Evolutionary conservation across 2,888 invertebrate genomes (phyloP).

Genomic region (Conops quadrifasciatus): DNA sequence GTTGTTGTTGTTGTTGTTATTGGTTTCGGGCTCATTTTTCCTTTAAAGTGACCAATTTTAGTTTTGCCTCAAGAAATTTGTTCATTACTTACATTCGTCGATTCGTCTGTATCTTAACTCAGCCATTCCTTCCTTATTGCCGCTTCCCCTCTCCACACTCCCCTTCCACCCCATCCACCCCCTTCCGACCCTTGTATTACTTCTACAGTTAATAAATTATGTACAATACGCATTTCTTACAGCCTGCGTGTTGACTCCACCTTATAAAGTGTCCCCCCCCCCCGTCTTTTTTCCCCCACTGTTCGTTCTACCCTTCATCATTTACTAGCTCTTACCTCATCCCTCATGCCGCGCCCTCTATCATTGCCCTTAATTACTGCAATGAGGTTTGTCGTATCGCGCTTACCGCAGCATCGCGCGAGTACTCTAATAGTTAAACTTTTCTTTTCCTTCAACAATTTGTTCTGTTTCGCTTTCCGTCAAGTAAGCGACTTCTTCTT

Average conservation of each 20-base stretch:
- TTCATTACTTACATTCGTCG: too few species aligned
- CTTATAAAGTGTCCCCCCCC: conserved; percentile 42
- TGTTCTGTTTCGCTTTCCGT: conserved; percentile 41
- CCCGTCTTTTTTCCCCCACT: not conserved
- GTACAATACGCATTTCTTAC: conserved; percentile 37
- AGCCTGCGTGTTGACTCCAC: conserved; percentile 44
- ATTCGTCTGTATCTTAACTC: not conserved
- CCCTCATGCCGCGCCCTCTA: not conserved
- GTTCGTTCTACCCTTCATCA: not conserved
- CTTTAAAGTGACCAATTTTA: conserved; percentile 25
- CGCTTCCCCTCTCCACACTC: not conserved
- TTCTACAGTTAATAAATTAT: conserved; percentile 45
- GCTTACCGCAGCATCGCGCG: too few species aligned
- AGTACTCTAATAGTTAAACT: conserved; percentile 3
- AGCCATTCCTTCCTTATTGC: not conserved
- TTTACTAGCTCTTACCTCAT: not conserved
- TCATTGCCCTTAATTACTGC: not conserved
- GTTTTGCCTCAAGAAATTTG: too few species aligned
- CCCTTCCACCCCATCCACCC: conserved; percentile 12
- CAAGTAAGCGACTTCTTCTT: conserved; percentile 38
- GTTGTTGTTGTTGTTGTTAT: not conserved
- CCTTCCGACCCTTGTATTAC: conserved; percentile 3
- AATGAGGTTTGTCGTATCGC: not conserved
- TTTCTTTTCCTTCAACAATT: conserved; percentile 31
- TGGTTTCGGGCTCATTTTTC: not conserved